Evolutionary conservation across 1,140 invertebrate species (phyloP).

Genomic region (Bilobella aurantiaca): DNA sequence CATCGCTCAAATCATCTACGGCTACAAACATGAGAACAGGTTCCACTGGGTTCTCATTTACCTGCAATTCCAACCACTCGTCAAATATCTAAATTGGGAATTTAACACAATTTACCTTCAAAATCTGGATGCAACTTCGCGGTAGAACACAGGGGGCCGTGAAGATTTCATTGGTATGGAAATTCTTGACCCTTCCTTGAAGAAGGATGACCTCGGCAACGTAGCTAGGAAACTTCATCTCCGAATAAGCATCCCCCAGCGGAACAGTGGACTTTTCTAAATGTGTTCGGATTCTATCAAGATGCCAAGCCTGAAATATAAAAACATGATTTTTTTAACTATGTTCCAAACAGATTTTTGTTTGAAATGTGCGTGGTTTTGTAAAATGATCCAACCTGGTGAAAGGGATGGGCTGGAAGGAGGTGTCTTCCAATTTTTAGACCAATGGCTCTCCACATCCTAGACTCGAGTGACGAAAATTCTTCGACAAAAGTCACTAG

Average conservation of each 20-base stretch:
- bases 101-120: not conserved
- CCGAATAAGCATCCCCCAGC: not conserved
- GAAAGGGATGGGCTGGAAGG: conserved; percentile 32
- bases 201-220: conserved; percentile 12
- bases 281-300: conserved; percentile 31
- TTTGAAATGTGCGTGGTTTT: not conserved
- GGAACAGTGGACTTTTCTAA: conserved; percentile 35
- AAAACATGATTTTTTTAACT: not conserved
- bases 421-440: conserved; percentile 32
- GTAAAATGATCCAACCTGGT: conserved; percentile 11
- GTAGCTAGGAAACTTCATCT: conserved; percentile 11
- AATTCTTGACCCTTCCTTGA: conserved; percentile 8
- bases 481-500: conserved; percentile 19
- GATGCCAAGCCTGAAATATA: conserved; percentile 20
- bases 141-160: conserved; percentile 20
- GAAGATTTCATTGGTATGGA: conserved; percentile 11
- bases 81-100: not conserved
- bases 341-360: not conserved
- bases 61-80: not conserved
- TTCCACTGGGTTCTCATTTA: not conserved
- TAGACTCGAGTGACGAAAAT: conserved; percentile 21
- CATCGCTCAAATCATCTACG: too few relatives aligned
- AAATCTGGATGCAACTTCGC: not conserved
- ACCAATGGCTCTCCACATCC: conserved; percentile 37
- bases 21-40: not conserved